Conservation (phyloP, 2,888 invertebrate species). For the Thera obeliscata region DNA sequence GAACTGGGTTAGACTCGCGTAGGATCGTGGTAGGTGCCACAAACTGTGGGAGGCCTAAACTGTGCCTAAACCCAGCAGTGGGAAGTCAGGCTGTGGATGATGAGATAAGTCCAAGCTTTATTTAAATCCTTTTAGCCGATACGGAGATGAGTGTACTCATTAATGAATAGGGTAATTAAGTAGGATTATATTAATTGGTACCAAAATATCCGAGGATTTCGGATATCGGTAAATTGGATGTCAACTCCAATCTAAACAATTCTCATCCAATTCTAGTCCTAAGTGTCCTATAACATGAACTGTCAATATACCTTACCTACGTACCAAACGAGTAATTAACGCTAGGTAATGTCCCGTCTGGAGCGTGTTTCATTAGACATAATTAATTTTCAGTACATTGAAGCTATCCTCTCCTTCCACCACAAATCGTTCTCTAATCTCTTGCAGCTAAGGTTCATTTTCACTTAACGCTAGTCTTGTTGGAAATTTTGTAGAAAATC, state of each 20-base stretch:
- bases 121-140: too few species aligned
- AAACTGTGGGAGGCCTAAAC: too few species aligned
- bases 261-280: slow-evolving; percentile 14
- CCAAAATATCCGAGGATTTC: background rate
- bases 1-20: too few species aligned
- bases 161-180: too few species aligned
- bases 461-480: background rate
- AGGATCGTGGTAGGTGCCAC: too few species aligned
- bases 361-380: slow-evolving; percentile 67
- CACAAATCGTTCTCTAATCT: slow-evolving; percentile 1
- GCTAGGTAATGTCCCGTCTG: slow-evolving; percentile 46
- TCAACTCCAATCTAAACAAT: background rate
- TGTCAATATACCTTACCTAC: slow-evolving; percentile 25
- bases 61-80: too few species aligned
- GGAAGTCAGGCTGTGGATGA: too few species aligned
- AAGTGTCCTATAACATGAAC: slow-evolving; percentile 19
- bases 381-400: slow-evolving; percentile 62
- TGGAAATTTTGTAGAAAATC: slow-evolving; percentile 11
- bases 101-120: too few species aligned
- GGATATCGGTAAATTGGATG: background rate
- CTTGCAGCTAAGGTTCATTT: background rate
- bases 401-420: slow-evolving; percentile 13
- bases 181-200: background rate
- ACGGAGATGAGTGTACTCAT: too few species aligned
- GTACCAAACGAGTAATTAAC: slow-evolving; percentile 33